A percentile compares a stretch with the other conserved stretches of the same genome.
These are phyloP conservation scores for Nyctibius bracteatus DNA, from an alignment of 2,113 vertebrate genomes.

Conservation along the genomic window DNA sequence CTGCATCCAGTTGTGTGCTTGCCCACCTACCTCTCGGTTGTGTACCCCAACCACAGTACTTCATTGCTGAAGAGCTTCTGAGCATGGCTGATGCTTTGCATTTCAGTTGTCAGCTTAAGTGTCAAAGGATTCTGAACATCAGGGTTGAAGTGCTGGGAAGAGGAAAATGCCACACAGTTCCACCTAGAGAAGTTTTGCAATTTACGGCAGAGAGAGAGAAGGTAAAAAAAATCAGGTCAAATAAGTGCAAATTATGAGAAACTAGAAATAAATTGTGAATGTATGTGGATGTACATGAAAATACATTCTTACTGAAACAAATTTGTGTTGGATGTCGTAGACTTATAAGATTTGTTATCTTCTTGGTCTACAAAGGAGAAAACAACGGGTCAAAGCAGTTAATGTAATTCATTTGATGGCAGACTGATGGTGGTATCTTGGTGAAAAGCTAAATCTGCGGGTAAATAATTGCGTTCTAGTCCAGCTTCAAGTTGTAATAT, in stretches of 20 bases:
- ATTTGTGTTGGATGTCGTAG: neutral
- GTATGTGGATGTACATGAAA: neutral
- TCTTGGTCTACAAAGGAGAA: neutral
- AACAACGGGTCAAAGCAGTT: neutral
- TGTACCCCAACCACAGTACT: neutral
- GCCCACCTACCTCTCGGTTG: neutral
- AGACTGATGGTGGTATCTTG: neutral
- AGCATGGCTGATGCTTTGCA: neutral
- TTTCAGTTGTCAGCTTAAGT: neutral
- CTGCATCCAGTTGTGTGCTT: neutral
- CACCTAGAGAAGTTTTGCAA: neutral
- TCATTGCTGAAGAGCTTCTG: neutral
- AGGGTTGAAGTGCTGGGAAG: neutral
- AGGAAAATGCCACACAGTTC: neutral
- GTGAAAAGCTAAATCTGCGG: neutral
- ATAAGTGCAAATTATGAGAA: neutral
- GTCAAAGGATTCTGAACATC: neutral
- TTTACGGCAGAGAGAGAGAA: neutral
- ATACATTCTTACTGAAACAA: neutral
- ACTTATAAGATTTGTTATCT: neutral
- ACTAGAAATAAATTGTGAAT: neutral
- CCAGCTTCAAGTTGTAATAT: neutral
- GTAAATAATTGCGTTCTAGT: neutral
- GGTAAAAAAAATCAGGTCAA: neutral
- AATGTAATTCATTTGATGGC: neutral